These are phyloP conservation scores for Neosilurus hyrtlii DNA, from an alignment of 2,797 vertebrate genomes.

Conservation along the genomic window DNA sequence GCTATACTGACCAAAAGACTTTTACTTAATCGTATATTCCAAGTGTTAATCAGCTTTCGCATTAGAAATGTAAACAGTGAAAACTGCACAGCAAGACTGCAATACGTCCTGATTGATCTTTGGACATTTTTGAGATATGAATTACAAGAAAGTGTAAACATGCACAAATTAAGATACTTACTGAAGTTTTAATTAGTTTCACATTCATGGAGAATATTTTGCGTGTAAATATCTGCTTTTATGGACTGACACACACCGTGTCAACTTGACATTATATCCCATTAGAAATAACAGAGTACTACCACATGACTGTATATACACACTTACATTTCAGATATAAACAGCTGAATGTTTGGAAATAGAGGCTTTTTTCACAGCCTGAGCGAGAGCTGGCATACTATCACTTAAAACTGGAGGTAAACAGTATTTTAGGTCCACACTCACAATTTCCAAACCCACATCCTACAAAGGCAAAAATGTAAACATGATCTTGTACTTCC, in stretches of 20 bases:
- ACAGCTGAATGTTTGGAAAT: slow-evolving; percentile 10
- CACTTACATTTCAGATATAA: slow-evolving; percentile 6
- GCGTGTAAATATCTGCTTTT: neutral
- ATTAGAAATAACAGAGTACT: slow-evolving; percentile 11
- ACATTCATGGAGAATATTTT: neutral
- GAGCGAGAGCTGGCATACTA: neutral
- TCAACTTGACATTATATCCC: neutral
- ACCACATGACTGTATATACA: neutral
- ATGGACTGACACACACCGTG: neutral
- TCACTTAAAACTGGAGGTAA: neutral
- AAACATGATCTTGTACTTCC: neutral
- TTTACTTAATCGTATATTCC: neutral
- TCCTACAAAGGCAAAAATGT: neutral
- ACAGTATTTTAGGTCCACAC: neutral
- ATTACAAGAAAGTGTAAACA: neutral
- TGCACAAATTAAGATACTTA: neutral
- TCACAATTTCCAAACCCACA: neutral
- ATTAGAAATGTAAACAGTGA: neutral
- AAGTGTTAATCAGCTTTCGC: neutral
- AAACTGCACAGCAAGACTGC: neutral
- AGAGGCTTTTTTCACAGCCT: neutral
- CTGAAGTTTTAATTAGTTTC: neutral
- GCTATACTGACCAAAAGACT: too few species aligned
- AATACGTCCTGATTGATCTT: neutral
- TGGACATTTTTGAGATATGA: too few species aligned